Evolutionary conservation across 2,113 vertebrate genomes (phyloP).

Genomic region (Hypomesus transpacificus): DNA sequence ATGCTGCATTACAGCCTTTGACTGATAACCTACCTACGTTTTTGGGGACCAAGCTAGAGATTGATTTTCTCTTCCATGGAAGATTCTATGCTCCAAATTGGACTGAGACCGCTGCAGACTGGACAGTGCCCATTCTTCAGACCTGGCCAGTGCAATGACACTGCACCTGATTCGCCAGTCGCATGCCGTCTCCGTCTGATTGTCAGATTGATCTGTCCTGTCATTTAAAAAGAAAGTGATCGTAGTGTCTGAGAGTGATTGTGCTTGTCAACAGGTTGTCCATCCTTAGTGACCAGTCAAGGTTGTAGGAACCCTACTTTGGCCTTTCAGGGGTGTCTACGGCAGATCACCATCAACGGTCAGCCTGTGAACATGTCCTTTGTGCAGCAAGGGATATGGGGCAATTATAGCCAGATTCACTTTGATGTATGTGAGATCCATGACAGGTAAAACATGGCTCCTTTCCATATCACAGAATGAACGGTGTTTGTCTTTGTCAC

Average conservation of each 20-base stretch:
- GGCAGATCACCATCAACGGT: slow-evolving; percentile 86
- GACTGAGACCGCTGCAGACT: too few relatives aligned
- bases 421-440: slow-evolving; percentile 85
- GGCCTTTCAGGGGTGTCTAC: slow-evolving; percentile 88
- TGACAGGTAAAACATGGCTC: slow-evolving; percentile 80
- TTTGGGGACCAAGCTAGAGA: too few relatives aligned
- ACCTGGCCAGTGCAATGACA: too few relatives aligned
- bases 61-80: too few relatives aligned
- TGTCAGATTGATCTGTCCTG: too few relatives aligned
- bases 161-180: too few relatives aligned
- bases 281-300: slow-evolving; percentile 60
- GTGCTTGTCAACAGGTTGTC: slow-evolving; percentile 73
- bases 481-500: neutral
- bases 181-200: too few relatives aligned
- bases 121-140: too few relatives aligned
- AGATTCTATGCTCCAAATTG: too few relatives aligned
- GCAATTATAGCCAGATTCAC: slow-evolving; percentile 84
- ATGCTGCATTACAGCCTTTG: too few relatives aligned
- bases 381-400: slow-evolving; percentile 83
- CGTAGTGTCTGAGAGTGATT: neutral
- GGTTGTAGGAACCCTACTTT: slow-evolving; percentile 81
- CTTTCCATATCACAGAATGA: neutral
- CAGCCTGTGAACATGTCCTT: slow-evolving; percentile 81
- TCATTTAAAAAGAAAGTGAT: too few relatives aligned
- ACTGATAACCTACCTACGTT: too few relatives aligned